Evolutionary conservation across 2,113 vertebrate genomes (phyloP), one percentile per base, ranked within the genome.

Genomic region (Gopherus flavomarginatus): DNA sequence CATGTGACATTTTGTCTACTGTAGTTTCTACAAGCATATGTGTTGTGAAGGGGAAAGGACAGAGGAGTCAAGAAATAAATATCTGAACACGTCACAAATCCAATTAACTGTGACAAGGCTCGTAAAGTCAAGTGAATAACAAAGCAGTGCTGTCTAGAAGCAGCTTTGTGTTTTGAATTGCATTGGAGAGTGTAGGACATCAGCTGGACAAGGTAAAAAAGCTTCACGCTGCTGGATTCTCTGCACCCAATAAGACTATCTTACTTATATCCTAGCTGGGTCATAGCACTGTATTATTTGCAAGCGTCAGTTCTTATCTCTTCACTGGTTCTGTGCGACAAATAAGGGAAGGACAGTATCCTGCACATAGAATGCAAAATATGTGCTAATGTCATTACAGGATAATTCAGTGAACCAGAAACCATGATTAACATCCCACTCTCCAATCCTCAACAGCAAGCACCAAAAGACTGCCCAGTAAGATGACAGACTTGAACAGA

Each of bases 11-110:
- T 57, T 81, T 38, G 7, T 42, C 22, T 72, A 21, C 26, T 86
- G 31, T 84, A 52, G 50, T 80, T 96, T 95, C 22, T 85, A 16
- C 12, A 72, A 88, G 38, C 26, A 21, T 72, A 8, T 52, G 29
- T 87, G 62, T 77, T 80, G 57, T 90, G 27, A 75, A 92, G 92
- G 49, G 87, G 75, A 94, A 77, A 80, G 88, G 38, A 89, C 89
- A 91, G 86, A 54, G 88, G 85, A 93, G 93, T 93, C 82, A 97
- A 90, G 96, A 97, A 94, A 96, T 95, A 97, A 97, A 97, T 93
- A 89, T 83, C 92, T 92, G 93, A 97, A 88, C 78, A 81, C 35
- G 86, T 93, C 93, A 94, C 91, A 97, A 92, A 97, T 97, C 96
- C 96, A 96, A 83, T 97, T 97, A 97, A 92, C 81, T 90, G 44